phyloP scores from a whole-genome alignment of 2,888 invertebrate genomes.

The Liopterus haemorrhoidalis region DNA sequence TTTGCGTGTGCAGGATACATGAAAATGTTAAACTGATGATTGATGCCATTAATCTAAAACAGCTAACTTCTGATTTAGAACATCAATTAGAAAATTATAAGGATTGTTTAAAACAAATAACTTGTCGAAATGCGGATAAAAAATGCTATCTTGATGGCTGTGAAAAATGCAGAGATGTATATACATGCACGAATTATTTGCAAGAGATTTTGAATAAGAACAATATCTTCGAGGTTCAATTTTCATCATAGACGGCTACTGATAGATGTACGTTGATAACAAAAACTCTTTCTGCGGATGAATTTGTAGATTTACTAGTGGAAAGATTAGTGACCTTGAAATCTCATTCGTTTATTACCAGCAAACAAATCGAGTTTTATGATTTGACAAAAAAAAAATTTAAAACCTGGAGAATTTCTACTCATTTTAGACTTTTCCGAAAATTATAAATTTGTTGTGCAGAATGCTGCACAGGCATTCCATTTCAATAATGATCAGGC shows the following conservation, averaged over 20 bases:
- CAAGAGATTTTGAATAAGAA: neutral
- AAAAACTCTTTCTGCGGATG: neutral
- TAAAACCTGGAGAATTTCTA: constrained; percentile 21
- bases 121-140: constrained; percentile 16
- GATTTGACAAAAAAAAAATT: constrained; percentile 23
- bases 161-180: too few relatives aligned
- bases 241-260: neutral
- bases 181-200: neutral
- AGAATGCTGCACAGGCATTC: constrained; percentile 26
- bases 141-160: constrained; percentile 22
- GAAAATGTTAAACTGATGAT: constrained; percentile 22
- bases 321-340: neutral
- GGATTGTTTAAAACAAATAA: constrained; percentile 20
- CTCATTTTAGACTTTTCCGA: constrained; percentile 31
- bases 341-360: constrained; percentile 22
- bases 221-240: neutral
- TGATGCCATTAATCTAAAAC: constrained; percentile 9
- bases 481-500: constrained; percentile 30
- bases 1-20: constrained; percentile 24
- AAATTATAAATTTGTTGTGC: constrained; percentile 32
- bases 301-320: neutral
- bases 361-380: constrained; percentile 26
- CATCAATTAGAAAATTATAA: constrained; percentile 11
- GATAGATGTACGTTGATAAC: neutral
- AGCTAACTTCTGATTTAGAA: constrained; percentile 10